These are phyloP conservation scores for Tarsius wallacei DNA, from an alignment of 2,797 vertebrate genomes.

Conservation along the genomic window DNA sequence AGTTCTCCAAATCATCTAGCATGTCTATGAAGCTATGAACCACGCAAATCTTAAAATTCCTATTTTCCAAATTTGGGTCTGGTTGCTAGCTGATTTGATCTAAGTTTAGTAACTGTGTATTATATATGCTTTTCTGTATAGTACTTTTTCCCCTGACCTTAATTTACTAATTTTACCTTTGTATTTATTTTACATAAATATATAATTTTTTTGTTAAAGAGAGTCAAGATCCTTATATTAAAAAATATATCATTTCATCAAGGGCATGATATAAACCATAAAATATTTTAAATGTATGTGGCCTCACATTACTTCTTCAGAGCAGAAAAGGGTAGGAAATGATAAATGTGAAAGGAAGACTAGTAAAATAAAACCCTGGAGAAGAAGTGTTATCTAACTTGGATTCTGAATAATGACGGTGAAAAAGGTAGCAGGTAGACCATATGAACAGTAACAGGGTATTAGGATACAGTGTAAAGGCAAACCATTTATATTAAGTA, in stretches of 20 bases:
- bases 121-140: neutral
- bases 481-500: slow-evolving; percentile 17
- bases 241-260: slow-evolving; percentile 47
- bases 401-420: neutral
- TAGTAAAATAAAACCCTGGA: neutral
- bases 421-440: neutral
- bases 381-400: neutral
- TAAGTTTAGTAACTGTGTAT: neutral
- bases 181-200: neutral
- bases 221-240: neutral
- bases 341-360: neutral
- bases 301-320: neutral
- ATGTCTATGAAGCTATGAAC: neutral
- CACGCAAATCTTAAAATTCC: slow-evolving; percentile 20
- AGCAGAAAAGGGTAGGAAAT: neutral
- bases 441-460: neutral
- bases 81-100: neutral
- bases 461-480: slow-evolving; percentile 31
- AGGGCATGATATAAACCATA: neutral
- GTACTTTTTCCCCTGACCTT: neutral
- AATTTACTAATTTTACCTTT: slow-evolving; percentile 22
- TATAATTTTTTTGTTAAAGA: neutral
- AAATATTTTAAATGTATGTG: slow-evolving; percentile 7
- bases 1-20: neutral
- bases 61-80: slow-evolving; percentile 47